Percentiles rank a stretch among this genome's conserved stretches.
Conservation (phyloP, 92 coral and sea anemone species). For the Muricea muricata region DNA sequence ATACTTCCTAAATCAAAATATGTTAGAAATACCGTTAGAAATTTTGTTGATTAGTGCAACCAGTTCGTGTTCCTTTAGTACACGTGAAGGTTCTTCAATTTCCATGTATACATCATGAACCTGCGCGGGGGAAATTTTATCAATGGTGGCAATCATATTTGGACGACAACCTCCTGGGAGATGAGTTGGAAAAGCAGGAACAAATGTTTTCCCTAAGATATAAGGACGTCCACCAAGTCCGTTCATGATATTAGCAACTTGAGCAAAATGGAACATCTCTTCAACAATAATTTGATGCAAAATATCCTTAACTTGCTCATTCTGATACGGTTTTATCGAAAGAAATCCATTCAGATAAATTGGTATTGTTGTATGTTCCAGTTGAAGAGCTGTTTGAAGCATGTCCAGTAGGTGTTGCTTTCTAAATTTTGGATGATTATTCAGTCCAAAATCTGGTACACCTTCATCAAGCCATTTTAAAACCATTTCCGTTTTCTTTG, state of each 20-base stretch:
- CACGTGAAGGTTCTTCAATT: conserved; percentile 69
- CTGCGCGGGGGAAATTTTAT: conserved; percentile 70
- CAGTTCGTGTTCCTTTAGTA: background rate
- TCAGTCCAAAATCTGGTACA: conserved; percentile 52
- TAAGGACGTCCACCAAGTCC: conserved; percentile 79
- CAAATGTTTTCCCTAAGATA: conserved; percentile 48
- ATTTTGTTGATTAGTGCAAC: background rate
- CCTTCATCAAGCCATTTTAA: conserved; percentile 65
- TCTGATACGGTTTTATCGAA: conserved; percentile 68
- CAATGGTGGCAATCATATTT: conserved; percentile 62
- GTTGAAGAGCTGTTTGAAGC: conserved; percentile 52
- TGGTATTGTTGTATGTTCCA: conserved; percentile 80
- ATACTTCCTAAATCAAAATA: too few relatives aligned
- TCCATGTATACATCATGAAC: conserved; percentile 82
- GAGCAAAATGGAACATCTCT: conserved; percentile 79
- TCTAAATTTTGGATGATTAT: background rate
- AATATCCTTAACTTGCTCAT: conserved; percentile 56
- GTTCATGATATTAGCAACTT: conserved; percentile 78
- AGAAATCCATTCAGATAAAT: conserved; percentile 74
- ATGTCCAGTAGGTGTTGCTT: background rate
- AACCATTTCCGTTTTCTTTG: conserved; percentile 61
- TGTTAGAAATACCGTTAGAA: background rate
- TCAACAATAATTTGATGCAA: conserved; percentile 61
- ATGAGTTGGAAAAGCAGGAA: conserved; percentile 72
- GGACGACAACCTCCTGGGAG: conserved; percentile 87